Evolutionary conservation across 2,797 vertebrate species (phyloP).

Genomic region (Meda fulgida): DNA sequence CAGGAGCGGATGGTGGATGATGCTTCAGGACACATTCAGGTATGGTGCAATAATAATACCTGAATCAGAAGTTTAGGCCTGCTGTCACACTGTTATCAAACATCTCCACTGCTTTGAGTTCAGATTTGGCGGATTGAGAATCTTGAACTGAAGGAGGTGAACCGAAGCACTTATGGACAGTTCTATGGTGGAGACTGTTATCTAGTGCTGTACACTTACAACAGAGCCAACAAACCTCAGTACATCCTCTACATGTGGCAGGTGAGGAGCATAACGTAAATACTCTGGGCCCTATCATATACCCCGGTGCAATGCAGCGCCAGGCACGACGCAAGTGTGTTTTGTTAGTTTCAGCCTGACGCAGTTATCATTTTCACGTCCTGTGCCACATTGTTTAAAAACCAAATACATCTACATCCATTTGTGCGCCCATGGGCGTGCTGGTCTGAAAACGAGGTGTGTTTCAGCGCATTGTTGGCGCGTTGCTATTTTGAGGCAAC

Average conservation of each 20-base stretch:
- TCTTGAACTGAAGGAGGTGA: constrained; percentile 81
- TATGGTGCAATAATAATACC: constrained; percentile 59
- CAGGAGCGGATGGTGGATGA: constrained; percentile 91
- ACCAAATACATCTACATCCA: no score
- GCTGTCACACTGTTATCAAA: not conserved
- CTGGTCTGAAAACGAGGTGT: no score
- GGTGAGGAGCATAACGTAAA: constrained; percentile 69
- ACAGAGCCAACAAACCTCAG: constrained; percentile 75
- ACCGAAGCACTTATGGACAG: constrained; percentile 82
- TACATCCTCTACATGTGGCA: constrained; percentile 93
- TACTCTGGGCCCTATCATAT: not conserved
- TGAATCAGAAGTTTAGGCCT: not conserved
- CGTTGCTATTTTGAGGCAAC: no score
- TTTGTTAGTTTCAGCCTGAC: no score
- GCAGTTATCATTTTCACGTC: no score
- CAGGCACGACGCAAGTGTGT: no score
- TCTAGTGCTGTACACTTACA: constrained; percentile 88
- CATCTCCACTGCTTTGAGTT: not conserved
- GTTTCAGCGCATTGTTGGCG: no score
- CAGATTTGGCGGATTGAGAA: constrained; percentile 91
- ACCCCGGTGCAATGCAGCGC: no score
- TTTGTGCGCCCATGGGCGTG: no score
- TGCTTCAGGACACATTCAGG: constrained; percentile 85
- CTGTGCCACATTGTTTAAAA: no score
- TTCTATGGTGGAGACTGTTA: constrained; percentile 94